Percentiles rank a stretch among this genome's conserved stretches.
Conservation (phyloP, 2,888 invertebrate genomes). For the Drosophila fungiperda region DNA sequence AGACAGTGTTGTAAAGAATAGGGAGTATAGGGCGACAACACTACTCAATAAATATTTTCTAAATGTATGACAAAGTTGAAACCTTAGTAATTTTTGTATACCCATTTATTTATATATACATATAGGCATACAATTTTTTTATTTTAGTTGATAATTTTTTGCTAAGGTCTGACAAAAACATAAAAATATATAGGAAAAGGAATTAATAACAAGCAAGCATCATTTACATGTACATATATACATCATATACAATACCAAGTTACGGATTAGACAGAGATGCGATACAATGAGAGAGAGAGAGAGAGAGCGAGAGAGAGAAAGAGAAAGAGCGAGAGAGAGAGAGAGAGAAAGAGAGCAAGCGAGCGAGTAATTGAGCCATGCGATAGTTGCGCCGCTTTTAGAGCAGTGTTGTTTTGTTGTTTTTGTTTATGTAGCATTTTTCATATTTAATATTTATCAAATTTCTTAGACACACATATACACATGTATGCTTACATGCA, state of each 20-base stretch:
- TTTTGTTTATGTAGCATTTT: conserved; percentile 20
- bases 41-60: conserved; percentile 6
- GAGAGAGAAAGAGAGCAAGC: conserved; percentile 1
- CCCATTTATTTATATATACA: conserved; percentile 31
- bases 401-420: conserved; percentile 56
- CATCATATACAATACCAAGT: conserved; percentile 17
- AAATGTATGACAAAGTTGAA: conserved; percentile 38
- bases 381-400: conserved; percentile 11
- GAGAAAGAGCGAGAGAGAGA: conserved; percentile 1
- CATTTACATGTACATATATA: not conserved
- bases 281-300: conserved; percentile 2
- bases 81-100: conserved; percentile 34
- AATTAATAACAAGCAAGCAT: conserved; percentile 2
- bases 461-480: conserved; percentile 10
- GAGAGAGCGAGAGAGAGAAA: conserved; percentile 2
- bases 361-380: conserved; percentile 4
- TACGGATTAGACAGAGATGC: conserved; percentile 24
- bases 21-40: conserved; percentile 3
- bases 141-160: conserved; percentile 46
- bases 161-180: conserved; percentile 41
- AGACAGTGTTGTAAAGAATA: conserved; percentile 28
- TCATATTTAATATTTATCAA: conserved; percentile 17
- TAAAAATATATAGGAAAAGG: conserved; percentile 17
- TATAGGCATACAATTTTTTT: conserved; percentile 41
- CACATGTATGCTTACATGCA: conserved; percentile 6